Conservation (phyloP, 2,797 vertebrate species). For the Hemitrygon akajei region DNA sequence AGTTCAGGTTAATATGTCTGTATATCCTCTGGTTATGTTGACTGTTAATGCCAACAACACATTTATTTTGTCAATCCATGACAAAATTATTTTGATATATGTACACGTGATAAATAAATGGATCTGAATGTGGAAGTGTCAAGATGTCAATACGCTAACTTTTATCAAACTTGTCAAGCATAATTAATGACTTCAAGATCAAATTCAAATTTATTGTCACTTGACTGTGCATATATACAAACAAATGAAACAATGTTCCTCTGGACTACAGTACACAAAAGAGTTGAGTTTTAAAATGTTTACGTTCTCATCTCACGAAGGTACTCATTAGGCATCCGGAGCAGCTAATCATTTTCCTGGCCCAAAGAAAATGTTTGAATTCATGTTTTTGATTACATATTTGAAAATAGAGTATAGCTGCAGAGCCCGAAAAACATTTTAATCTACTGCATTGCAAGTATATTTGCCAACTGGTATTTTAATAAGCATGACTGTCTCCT, state of each 20-base stretch:
- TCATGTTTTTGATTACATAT: conserved; percentile 8
- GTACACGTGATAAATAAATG: too few relatives aligned
- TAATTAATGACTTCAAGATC: not conserved
- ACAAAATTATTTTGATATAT: too few relatives aligned
- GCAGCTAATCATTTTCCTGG: not conserved
- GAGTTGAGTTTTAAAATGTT: not conserved
- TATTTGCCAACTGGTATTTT: not conserved
- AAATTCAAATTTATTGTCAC: too few relatives aligned
- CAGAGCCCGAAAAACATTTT: not conserved
- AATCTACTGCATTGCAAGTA: not conserved
- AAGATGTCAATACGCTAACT: not conserved
- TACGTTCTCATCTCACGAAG: not conserved
- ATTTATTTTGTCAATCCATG: too few relatives aligned
- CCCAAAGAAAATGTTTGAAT: not conserved
- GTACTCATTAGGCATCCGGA: not conserved
- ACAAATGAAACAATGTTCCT: too few relatives aligned
- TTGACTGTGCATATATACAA: too few relatives aligned
- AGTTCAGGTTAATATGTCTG: too few relatives aligned
- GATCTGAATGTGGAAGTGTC: not conserved
- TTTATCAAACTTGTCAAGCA: not conserved
- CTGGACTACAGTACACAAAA: too few relatives aligned
- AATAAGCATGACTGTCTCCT: conserved; percentile 19
- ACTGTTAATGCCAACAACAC: too few relatives aligned
- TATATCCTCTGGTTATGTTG: too few relatives aligned
- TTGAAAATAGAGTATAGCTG: not conserved